phyloP scores from a whole-genome alignment of 2,113 vertebrate species.

The Erinaceus europaeus region DNA sequence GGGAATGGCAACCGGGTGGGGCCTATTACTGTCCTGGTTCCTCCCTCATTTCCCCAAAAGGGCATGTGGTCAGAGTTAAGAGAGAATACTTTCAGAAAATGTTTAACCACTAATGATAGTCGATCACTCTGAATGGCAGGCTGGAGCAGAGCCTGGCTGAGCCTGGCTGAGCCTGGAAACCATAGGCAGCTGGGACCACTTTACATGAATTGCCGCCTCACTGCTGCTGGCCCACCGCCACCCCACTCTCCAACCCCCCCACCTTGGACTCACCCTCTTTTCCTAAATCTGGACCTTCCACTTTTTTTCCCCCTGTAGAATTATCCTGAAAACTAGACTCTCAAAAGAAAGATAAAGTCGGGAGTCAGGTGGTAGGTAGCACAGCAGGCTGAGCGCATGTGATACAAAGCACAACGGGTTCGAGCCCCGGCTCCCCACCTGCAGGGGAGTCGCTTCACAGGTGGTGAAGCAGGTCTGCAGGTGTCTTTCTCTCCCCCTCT shows the following conservation, averaged over 20 bases:
- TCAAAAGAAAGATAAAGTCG: conserved; percentile 25
- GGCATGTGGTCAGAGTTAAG: conserved; percentile 53
- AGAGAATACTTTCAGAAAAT: conserved; percentile 60
- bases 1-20: not conserved
- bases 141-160: conserved; percentile 7
- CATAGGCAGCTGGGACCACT: conserved; percentile 69
- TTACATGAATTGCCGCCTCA: conserved; percentile 32
- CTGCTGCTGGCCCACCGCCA: not conserved
- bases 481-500: too few species aligned
- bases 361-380: too few species aligned
- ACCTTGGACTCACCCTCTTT: not conserved
- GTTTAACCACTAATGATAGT: conserved; percentile 57
- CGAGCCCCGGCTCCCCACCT: too few species aligned
- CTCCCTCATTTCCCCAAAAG: conserved; percentile 39
- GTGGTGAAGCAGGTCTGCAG: too few species aligned
- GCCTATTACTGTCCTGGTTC: not conserved
- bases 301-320: conserved; percentile 17
- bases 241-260: not conserved
- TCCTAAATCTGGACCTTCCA: conserved; percentile 17
- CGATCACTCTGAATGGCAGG: conserved; percentile 51
- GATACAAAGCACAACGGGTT: too few species aligned
- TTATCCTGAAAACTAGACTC: conserved; percentile 31
- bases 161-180: conserved; percentile 14
- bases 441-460: too few species aligned
- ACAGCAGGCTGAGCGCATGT: too few species aligned